Base-by-base conservation (phyloP, 2,888 invertebrate genomes). In the Limnephilus marmoratus region DNA sequence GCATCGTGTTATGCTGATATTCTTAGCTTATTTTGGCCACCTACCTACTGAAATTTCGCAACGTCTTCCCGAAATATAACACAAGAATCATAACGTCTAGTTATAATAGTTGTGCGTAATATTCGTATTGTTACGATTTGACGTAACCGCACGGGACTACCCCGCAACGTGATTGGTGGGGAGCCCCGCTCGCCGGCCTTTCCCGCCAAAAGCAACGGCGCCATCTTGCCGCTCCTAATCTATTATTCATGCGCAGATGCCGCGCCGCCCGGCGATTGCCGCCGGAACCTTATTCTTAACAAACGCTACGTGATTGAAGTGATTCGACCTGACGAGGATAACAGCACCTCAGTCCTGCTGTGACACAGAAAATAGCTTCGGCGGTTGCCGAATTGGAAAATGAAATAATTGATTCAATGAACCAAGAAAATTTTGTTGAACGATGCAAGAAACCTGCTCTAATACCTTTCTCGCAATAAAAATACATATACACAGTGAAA, bases 231-330 rank as follows among this genome's bases (percentile, higher is more conserved):
- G 15, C n/a, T 82, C 80, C 91, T 82, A 89, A 91, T 91, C 3
- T 91, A 91, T 91, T 87, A 91, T 91, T 89, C 83, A 83, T 89
- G 91, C 91, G 89, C 91, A 91, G 81, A 91, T 91, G 80, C 81
- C 37, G 31, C 91, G 13, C 41, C 86, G 49, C 86, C 45, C 15
- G 41, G 12, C 86, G n/a, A 86, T 49, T 86, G 41, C 24, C 41
- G n/a, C 68, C 68, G 68, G 68, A 68, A 68, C n/a, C 68, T 24
- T 68, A 68, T 68, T 68, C 68, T 68, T 68, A 68, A 68, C 68
- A 68, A 68, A 68, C n/a, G 68, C n/a, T 68, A n/a, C 68, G 68
- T 41, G 24, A 68, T n/a, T 9, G 68, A 68, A 68, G 68, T 68
- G 68, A 24, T 68, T 68, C 68, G 24, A 24, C 24, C 24, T 68